Conservation (phyloP, 2,797 vertebrate species). For the Enteromius treurensis region DNA sequence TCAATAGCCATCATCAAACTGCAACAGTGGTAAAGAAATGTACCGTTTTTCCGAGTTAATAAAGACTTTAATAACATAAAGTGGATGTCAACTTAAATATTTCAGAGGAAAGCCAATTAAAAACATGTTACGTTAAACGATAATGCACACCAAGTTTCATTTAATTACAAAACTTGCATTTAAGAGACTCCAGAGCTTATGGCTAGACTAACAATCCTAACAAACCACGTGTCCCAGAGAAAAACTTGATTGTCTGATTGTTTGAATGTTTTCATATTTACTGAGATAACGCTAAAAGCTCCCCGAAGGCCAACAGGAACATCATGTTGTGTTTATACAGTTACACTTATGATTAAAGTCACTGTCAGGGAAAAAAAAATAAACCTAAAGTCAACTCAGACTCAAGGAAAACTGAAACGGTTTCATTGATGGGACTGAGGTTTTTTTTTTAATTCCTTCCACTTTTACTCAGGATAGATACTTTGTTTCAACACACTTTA, state of each 20-base stretch:
- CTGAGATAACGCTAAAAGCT: conserved; percentile 2
- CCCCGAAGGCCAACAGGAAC: conserved; percentile 17
- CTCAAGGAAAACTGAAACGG: not conserved
- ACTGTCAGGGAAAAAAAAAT: not conserved
- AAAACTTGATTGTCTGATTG: not conserved
- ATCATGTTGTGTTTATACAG: conserved; percentile 11
- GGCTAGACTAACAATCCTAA: conserved; percentile 8
- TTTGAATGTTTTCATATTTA: conserved; percentile 18
- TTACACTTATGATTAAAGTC: not conserved
- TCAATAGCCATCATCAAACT: not conserved
- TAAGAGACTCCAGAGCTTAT: not conserved
- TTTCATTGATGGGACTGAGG: not conserved
- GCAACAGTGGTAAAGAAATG: not conserved
- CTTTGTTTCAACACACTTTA: not conserved
- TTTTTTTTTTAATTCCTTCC: not conserved
- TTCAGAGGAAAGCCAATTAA: not conserved
- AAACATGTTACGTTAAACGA: not conserved
- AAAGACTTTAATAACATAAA: not conserved
- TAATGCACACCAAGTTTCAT: not conserved
- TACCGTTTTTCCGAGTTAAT: not conserved
- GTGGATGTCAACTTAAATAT: not conserved
- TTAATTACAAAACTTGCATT: not conserved
- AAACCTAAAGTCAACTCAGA: not conserved
- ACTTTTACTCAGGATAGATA: not conserved
- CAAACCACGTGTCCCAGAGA: conserved; percentile 9